These are phyloP conservation scores for Pachliopta kotzebuea DNA, from an alignment of 2,888 invertebrate genomes.

Conservation along the genomic window DNA sequence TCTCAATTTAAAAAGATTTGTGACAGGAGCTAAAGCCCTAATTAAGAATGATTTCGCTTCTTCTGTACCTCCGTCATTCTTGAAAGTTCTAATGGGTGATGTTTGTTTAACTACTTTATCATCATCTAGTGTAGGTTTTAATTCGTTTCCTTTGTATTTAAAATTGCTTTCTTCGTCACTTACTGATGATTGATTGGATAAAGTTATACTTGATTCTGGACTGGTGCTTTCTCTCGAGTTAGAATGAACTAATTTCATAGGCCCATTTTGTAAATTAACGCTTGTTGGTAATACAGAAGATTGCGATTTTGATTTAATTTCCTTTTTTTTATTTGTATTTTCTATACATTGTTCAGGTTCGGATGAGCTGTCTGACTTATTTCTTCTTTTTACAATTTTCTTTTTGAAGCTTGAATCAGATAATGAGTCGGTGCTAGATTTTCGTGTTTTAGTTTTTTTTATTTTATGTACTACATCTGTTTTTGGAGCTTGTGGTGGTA, in stretches of 20 bases:
- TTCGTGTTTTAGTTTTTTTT: conserved; percentile 64
- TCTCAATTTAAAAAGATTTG: conserved; percentile 85
- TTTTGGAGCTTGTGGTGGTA: conserved; percentile 77
- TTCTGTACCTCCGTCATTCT: conserved; percentile 73
- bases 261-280: conserved; percentile 52
- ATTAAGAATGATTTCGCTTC: conserved; percentile 87
- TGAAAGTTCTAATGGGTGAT: conserved; percentile 72
- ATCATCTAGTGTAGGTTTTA: conserved; percentile 73
- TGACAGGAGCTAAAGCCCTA: conserved; percentile 87
- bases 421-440: conserved; percentile 64
- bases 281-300: conserved; percentile 49
- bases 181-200: conserved; percentile 74
- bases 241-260: conserved; percentile 58
- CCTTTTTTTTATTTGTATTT: conserved; percentile 45
- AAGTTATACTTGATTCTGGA: conserved; percentile 73
- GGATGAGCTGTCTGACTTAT: conserved; percentile 70
- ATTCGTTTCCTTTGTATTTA: conserved; percentile 59
- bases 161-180: conserved; percentile 69
- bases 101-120: conserved; percentile 76
- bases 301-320: conserved; percentile 35
- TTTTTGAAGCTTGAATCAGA: conserved; percentile 63
- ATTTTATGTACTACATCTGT: conserved; percentile 54
- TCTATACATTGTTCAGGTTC: conserved; percentile 66
- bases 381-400: conserved; percentile 64
- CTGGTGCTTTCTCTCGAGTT: conserved; percentile 69